A percentile compares a stretch with the other conserved stretches of the same genome.
phyloP scores from a whole-genome alignment of 2,797 vertebrate species.

The Protonibea diacanthus region DNA sequence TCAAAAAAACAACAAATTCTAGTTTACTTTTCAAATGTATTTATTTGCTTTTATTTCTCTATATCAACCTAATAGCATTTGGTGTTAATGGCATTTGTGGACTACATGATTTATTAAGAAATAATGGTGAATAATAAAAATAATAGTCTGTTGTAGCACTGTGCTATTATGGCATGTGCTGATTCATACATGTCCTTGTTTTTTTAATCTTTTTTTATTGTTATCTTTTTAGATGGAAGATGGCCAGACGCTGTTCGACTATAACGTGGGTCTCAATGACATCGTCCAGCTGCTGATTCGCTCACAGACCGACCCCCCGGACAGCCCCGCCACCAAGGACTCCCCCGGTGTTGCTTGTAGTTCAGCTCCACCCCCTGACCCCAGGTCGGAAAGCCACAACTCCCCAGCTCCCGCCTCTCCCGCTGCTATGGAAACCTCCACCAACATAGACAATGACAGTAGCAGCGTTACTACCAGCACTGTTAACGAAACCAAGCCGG shows the following conservation, averaged over 20 bases:
- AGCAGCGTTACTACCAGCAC: constrained; percentile 66
- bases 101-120: neutral
- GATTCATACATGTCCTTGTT: constrained; percentile 29
- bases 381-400: constrained; percentile 60
- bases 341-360: constrained; percentile 74
- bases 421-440: constrained; percentile 59
- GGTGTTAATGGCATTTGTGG: neutral
- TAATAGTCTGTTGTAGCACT: neutral
- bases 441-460: constrained; percentile 69
- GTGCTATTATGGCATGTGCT: neutral
- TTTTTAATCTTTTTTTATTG: constrained; percentile 9
- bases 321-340: constrained; percentile 87
- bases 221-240: constrained; percentile 92
- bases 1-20: neutral
- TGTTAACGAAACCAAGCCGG: constrained; percentile 68
- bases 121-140: neutral
- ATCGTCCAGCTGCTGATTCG: constrained; percentile 98
- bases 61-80: neutral
- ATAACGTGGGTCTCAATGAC: constrained; percentile 98
- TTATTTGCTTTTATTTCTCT: neutral
- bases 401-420: constrained; percentile 60
- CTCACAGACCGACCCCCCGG: constrained; percentile 90
- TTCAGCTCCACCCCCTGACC: constrained; percentile 62
- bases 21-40: neutral
- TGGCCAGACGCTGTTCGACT: constrained; percentile 98